Base-by-base conservation (phyloP, 1,140 invertebrate genomes). In the Caenorhabditis remanei region DNA sequence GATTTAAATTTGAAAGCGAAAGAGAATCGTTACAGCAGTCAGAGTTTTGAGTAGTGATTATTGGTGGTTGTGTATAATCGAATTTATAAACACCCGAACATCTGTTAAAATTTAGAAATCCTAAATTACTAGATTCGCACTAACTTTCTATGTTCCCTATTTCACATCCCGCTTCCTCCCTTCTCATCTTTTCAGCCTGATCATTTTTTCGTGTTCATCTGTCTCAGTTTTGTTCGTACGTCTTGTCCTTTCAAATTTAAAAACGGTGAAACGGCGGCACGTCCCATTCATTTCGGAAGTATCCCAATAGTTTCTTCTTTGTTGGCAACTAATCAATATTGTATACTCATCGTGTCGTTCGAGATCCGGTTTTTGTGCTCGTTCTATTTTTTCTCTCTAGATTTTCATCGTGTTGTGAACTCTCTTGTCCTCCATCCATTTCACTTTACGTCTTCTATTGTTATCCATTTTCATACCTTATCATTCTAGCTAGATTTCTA, bases 241-340 rank as follows among this genome's bases (percentile, higher is more conserved):
- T 24, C 32, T 40, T 63, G 21, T 40, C 9, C 61, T 32, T 11
- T 13, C 4, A 46, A 71, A 14, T n/a, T 16, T 11, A 46, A 71
- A 71, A 43, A 71, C 65, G 65, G 46, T 46, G 46, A 79, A 79
- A 79, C 71, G 71, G 71, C 71, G 71, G 40, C 71, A 14, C 71
- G 13, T 79, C 43, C 41, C n/a, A 58, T 21, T n/a, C n/a, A 8
- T 58, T n/a, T 58, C 56, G 50, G 50, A 53, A 53, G 16, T 16
- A 1, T 16, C 16, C 16, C 50, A 9, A 13, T 16, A 53, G 9
- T 53, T 53, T 53, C 16, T 13, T 53, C 50, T 13, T 24, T 40
- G 11, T 13, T 40, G 24, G 40, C 40, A 21, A 58, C 11, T 32
- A 11, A 11, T 79, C 46, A 53, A 79, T 79, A 79, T 79, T 50